These are phyloP conservation scores for Endomychus coccineus DNA, from an alignment of 2,888 invertebrate genomes.

Conservation along the genomic window DNA sequence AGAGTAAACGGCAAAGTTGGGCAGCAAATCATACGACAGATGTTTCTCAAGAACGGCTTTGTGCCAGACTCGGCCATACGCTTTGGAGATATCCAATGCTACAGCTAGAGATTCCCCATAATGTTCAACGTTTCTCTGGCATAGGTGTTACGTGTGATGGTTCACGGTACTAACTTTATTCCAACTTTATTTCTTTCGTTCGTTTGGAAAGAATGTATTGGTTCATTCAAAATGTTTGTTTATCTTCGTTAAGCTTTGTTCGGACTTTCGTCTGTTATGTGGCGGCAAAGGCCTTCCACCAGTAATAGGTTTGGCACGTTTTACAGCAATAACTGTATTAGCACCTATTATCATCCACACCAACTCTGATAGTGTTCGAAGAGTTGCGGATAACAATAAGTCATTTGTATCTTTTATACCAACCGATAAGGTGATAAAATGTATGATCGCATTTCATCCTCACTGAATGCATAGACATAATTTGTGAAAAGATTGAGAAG, in stretches of 20 bases:
- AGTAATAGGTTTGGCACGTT: constrained; percentile 71
- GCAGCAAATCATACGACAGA: no score
- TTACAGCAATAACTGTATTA: constrained; percentile 74
- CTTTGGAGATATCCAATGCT: no score
- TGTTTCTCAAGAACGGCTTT: no score
- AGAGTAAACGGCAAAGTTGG: no score
- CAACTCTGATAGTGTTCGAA: constrained; percentile 73
- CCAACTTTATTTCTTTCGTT: constrained; percentile 19
- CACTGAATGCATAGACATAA: constrained; percentile 67
- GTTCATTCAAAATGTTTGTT: neutral
- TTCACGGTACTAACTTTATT: no score
- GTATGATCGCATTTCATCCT: constrained; percentile 64
- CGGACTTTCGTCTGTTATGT: constrained; percentile 16
- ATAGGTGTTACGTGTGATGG: no score
- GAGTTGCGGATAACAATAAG: constrained; percentile 69
- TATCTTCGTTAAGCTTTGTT: neutral
- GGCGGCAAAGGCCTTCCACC: constrained; percentile 67
- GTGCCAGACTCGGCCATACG: no score
- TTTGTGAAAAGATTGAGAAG: constrained; percentile 70
- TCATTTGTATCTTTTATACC: constrained; percentile 86
- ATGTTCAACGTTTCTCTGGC: no score
- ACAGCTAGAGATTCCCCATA: no score
- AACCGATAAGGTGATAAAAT: constrained; percentile 73
- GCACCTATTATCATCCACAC: constrained; percentile 82
- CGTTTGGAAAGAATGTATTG: constrained; percentile 6